These are phyloP conservation scores for Orius insidiosus DNA, from an alignment of 1,140 invertebrate genomes.

Conservation along the genomic window DNA sequence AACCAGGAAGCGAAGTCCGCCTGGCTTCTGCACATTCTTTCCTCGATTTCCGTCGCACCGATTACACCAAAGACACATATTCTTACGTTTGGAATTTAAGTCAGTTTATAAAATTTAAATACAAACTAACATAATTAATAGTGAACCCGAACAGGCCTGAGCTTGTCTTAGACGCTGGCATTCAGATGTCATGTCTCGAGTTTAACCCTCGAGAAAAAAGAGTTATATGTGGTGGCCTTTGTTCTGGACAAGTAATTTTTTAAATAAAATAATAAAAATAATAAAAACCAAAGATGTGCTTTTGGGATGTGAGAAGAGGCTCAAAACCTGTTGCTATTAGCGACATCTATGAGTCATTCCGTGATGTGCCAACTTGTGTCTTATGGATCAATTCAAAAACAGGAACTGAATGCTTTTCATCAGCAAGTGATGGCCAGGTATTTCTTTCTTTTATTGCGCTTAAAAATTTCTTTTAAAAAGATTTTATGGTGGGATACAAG, in stretches of 20 bases:
- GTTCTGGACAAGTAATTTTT: neutral
- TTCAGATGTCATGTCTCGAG: constrained; percentile 1
- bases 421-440: constrained; percentile 40
- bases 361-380: constrained; percentile 57
- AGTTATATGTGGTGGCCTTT: neutral
- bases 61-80: constrained; percentile 7
- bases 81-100: constrained; percentile 8
- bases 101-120: neutral
- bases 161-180: constrained; percentile 2
- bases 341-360: constrained; percentile 47
- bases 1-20: neutral
- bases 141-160: too few relatives aligned
- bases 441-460: constrained; percentile 3
- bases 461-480: neutral
- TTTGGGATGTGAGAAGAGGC: constrained; percentile 64
- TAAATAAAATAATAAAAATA: too few relatives aligned
- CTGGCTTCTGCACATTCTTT: neutral
- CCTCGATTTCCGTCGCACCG: constrained; percentile 5
- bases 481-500: constrained; percentile 9
- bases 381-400: constrained; percentile 37
- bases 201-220: constrained; percentile 7
- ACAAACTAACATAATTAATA: too few relatives aligned
- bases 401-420: constrained; percentile 37
- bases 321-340: constrained; percentile 42
- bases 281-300: constrained; percentile 39